Conservation (phyloP, 2,113 vertebrate species). For the Phyllopteryx taeniolatus region DNA sequence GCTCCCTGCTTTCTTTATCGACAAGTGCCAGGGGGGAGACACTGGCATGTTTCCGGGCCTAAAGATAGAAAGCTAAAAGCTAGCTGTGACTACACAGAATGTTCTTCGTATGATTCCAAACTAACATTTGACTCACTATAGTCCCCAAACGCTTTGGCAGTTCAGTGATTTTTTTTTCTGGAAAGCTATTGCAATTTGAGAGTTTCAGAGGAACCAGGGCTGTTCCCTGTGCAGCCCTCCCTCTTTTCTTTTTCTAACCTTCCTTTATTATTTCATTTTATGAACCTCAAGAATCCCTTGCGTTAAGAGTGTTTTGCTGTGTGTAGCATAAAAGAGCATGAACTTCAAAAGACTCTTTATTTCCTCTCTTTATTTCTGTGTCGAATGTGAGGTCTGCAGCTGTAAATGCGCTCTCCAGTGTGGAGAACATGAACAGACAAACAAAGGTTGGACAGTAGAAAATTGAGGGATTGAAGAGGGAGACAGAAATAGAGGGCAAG, state of each 20-base stretch:
- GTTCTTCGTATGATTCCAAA: slow-evolving; percentile 55
- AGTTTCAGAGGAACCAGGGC: slow-evolving; percentile 30
- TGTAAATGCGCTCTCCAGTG: slow-evolving; percentile 18
- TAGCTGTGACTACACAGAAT: slow-evolving; percentile 33
- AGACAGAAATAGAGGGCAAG: neutral
- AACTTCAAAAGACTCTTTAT: slow-evolving; percentile 17
- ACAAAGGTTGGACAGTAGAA: neutral
- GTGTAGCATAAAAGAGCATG: slow-evolving; percentile 35
- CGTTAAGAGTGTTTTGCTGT: slow-evolving; percentile 39
- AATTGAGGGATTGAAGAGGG: slow-evolving; percentile 16
- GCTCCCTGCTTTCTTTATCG: slow-evolving; percentile 19
- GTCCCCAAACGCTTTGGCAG: slow-evolving; percentile 48
- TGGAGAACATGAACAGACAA: slow-evolving; percentile 2
- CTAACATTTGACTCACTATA: slow-evolving; percentile 60
- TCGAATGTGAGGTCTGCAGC: slow-evolving; percentile 23
- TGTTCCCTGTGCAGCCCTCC: slow-evolving; percentile 19
- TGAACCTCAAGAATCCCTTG: slow-evolving; percentile 23
- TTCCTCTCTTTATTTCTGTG: slow-evolving; percentile 1
- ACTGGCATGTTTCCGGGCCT: slow-evolving; percentile 32
- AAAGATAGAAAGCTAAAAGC: slow-evolving; percentile 30
- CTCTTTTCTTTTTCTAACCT: slow-evolving; percentile 5
- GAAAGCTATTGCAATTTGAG: slow-evolving; percentile 51
- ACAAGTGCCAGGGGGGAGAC: slow-evolving; percentile 35
- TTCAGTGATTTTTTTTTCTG: slow-evolving; percentile 10
- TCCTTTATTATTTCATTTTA: slow-evolving; percentile 41